These are phyloP conservation scores for Podarcis lilfordi DNA, from an alignment of 2,797 vertebrate species.

Conservation along the genomic window DNA sequence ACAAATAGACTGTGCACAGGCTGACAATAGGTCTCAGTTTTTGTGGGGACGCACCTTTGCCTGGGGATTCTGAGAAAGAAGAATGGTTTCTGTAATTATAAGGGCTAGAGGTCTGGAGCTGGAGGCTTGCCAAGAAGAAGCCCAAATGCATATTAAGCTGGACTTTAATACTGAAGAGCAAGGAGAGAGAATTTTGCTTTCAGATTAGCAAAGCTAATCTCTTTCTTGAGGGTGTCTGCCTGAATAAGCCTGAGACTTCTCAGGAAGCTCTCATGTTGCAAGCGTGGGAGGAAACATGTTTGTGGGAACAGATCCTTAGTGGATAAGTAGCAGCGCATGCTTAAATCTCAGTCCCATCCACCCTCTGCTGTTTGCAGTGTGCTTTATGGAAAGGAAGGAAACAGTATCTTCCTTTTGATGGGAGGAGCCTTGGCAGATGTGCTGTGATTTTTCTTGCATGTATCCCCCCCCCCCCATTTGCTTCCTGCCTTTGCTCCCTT, in stretches of 20 bases:
- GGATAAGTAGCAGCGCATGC: neutral
- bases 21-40: neutral
- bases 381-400: constrained; percentile 7
- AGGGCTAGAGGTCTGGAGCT: neutral
- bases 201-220: neutral
- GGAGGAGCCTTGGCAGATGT: neutral
- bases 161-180: neutral
- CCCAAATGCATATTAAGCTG: neutral
- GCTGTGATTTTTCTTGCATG: neutral
- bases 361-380: neutral
- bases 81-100: neutral
- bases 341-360: neutral
- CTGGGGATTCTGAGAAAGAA: neutral
- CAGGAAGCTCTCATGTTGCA: neutral
- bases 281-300: neutral
- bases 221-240: neutral
- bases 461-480: neutral
- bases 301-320: neutral
- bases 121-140: neutral
- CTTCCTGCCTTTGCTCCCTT: constrained; percentile 24
- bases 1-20: no score
- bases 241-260: neutral
- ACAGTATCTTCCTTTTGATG: neutral
- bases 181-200: neutral
- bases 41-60: neutral